Evolutionary conservation across 2,113 vertebrate genomes (phyloP), one percentile per base, ranked within the genome.

Genomic region (Artemisiospiza belli): DNA sequence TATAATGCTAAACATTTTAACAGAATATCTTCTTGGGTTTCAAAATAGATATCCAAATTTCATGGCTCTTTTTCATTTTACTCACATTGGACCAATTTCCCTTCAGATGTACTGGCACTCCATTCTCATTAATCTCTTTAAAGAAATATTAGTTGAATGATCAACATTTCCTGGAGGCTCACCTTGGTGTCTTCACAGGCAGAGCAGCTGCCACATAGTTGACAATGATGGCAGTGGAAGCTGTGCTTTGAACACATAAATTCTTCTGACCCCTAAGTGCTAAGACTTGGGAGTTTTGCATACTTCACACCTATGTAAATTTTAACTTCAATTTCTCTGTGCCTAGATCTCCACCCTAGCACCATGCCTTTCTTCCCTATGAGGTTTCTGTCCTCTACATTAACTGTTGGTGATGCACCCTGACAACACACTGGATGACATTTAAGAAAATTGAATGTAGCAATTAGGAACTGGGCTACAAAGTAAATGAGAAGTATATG

Each of bases 201-300:
- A 74, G 35, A 84, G 21, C n/a, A 41, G 43, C n/a, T 68, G 43
- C 23, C 62, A 70, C 1, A 2, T 5, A 79, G 28, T 2, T 67
- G 37, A 74, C 1, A 2, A 41, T 12, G 37, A 78, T 35, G 16
- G 6, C n/a, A 63, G 19, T 9, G 27, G 37, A 79, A 82, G 43
- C 27, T 62, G 61, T 37, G 55, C 46, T 82, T 78, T 44, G 41
- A 80, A 83, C 44, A 57, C 30, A 68, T 5, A 49, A 92, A 81
- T 6, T 74, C 51, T 52, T 82, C 54, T 0, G 1, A 59, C 37
- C 21, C 10, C 0, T 49, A 66, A n/a, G 9, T 30, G 19, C 37
- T 57, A 46, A 84, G 4, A n/a, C 9, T 15, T 6, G 3, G 14
- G 10, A 73, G 30, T 39, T 66, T 14, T 43, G 55, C 21, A 22